Evolutionary conservation across 2,797 vertebrate species (phyloP).

Genomic region (Leptatherina wallacei): DNA sequence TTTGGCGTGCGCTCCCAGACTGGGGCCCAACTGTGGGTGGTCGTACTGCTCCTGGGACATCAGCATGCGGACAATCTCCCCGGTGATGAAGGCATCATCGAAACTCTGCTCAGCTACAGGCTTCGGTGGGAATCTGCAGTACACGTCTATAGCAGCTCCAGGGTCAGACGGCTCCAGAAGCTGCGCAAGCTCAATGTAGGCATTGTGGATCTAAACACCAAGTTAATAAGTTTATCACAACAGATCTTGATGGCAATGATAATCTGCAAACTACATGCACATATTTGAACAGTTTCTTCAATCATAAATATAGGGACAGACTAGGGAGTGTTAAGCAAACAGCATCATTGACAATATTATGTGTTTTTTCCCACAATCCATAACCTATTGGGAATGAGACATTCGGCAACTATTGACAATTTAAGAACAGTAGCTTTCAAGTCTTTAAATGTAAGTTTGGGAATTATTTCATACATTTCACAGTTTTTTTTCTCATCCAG

Average conservation of each 20-base stretch:
- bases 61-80: constrained; percentile 77
- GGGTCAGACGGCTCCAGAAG: constrained; percentile 75
- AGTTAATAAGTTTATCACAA: not conserved
- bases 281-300: too few relatives aligned
- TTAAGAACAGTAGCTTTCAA: not conserved
- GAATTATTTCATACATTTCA: not conserved
- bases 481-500: too few relatives aligned
- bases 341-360: too few relatives aligned
- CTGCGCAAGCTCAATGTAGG: constrained; percentile 75
- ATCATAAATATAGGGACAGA: too few relatives aligned
- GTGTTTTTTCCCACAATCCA: too few relatives aligned
- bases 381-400: too few relatives aligned
- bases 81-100: constrained; percentile 80
- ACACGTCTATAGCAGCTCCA: constrained; percentile 75
- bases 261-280: too few relatives aligned
- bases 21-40: constrained; percentile 70
- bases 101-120: constrained; percentile 71
- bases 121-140: constrained; percentile 77
- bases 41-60: constrained; percentile 77
- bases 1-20: constrained; percentile 74
- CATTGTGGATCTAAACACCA: constrained; percentile 71
- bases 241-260: constrained; percentile 1
- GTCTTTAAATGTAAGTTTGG: not conserved
- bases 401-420: too few relatives aligned
- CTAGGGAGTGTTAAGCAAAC: too few relatives aligned